Evolutionary conservation across 2,888 invertebrate species (phyloP), one percentile per base, ranked within the genome.

Genomic region (Drosophila demipolita): DNA sequence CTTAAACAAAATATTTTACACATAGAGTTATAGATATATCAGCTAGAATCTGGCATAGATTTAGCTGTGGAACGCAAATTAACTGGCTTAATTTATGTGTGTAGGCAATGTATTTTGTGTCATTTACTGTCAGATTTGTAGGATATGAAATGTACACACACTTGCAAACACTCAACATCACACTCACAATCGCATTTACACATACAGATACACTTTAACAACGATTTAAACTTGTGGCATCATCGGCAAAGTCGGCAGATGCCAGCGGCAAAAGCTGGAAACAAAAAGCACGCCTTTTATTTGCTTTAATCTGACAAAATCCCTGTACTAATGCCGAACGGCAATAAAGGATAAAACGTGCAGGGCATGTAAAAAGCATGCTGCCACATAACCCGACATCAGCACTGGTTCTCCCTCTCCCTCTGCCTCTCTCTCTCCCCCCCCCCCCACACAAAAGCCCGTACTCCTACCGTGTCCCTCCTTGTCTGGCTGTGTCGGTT

Each of bases 261-360:
- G 75, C 59, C 75, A 49, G 80, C 63, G 60, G 68, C 45, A 45
- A 53, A 53, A 75, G 80, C 68, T 78, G 83, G 72, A 80, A 84
- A 88, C 89, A 84, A 80, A 86, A 80, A 83, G 87, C 89, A 87
- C 82, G 85, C 85, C 78, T 78, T 80, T 87, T 85, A 85, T 89
- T 85, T 85, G 85, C 90, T 89, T 86, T 86, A 86, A 87, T 87
- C 86, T 86, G 81, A 78, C 78, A 73, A 87, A 87, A 87, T 87
- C 86, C 86, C 86, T 80, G 83, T 79, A 78, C 87, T 89, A 88
- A 89, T 90, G 83, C 91, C 83, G 86, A 75, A 81, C 82, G 86
- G 83, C 84, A 89, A 91, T 91, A 91, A 91, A 91, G 91, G 89
- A 91, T 86, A 80, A 87, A 83, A 91, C 91, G 91, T 91, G 91